These are phyloP conservation scores for Abscondita cerata DNA, from an alignment of 2,888 invertebrate species.

Conservation along the genomic window DNA sequence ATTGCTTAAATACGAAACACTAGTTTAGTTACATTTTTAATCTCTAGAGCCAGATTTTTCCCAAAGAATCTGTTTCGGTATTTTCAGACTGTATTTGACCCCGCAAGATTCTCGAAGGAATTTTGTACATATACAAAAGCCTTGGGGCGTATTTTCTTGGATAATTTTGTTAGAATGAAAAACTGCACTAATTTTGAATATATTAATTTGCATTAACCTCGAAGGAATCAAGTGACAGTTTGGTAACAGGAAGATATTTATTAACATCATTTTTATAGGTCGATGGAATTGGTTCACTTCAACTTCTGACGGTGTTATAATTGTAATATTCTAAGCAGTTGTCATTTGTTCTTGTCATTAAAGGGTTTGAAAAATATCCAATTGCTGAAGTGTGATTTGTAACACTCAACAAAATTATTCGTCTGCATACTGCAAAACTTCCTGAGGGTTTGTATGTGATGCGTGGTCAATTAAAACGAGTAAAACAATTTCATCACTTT, in stretches of 20 bases:
- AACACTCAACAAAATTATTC: neutral
- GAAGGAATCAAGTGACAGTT: neutral
- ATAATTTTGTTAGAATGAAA: no score
- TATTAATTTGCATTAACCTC: neutral
- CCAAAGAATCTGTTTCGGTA: neutral
- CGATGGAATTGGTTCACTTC: conserved; percentile 1
- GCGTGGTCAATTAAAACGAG: neutral
- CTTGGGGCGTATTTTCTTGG: conserved; percentile 5
- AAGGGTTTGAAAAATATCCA: neutral
- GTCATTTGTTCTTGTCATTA: neutral
- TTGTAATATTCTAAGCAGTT: neutral
- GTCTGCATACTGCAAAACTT: neutral
- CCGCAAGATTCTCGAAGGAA: conserved; percentile 5
- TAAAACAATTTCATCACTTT: neutral
- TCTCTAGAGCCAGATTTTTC: neutral
- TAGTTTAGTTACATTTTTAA: conserved; percentile 2
- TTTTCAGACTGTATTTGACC: conserved; percentile 1
- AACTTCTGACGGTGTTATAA: conserved; percentile 1
- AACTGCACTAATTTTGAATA: no score
- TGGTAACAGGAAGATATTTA: neutral
- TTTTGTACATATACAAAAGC: neutral
- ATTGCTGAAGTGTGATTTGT: neutral
- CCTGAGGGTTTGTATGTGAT: neutral
- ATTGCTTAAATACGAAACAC: neutral
- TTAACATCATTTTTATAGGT: neutral